Evolutionary conservation across 2,888 invertebrate genomes (phyloP).

Genomic region (Mimumesa dahlbomi): DNA sequence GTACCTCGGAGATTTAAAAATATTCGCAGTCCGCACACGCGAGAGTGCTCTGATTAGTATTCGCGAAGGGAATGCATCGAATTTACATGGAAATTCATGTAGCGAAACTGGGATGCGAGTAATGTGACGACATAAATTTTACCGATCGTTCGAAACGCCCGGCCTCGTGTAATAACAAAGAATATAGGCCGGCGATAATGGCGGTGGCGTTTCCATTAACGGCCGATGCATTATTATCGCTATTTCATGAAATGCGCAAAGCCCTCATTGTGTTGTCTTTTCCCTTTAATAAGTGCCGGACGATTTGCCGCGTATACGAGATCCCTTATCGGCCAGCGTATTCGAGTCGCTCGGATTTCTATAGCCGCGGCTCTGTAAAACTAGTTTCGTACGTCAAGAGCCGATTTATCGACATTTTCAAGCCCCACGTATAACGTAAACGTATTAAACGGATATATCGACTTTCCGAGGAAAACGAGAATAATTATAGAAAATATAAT

Average conservation of each 20-base stretch:
- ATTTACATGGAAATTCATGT: constrained; percentile 42
- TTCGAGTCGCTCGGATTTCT: too few species aligned
- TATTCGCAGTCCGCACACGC: constrained; percentile 29
- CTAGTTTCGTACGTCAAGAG: too few species aligned
- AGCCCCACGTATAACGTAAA: too few species aligned
- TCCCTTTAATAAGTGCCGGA: not conserved
- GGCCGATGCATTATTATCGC: not conserved
- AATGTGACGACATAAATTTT: constrained; percentile 37
- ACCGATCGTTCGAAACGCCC: constrained; percentile 4
- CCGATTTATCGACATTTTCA: too few species aligned
- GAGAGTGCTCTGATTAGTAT: constrained; percentile 41
- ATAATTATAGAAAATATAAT: too few species aligned
- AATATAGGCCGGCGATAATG: constrained; percentile 16
- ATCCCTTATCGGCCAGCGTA: too few species aligned
- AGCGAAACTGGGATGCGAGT: constrained; percentile 22
- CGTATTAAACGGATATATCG: too few species aligned
- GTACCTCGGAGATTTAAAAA: constrained; percentile 33
- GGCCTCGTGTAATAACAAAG: constrained; percentile 25
- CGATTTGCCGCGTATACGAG: too few species aligned
- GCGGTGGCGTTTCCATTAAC: constrained; percentile 6
- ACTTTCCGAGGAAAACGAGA: too few species aligned
- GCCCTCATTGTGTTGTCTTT: not conserved
- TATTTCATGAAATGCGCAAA: not conserved
- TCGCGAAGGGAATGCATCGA: constrained; percentile 30
- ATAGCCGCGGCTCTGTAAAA: too few species aligned